These are phyloP conservation scores for Hipparchia semele DNA, from an alignment of 2,888 invertebrate genomes.

Conservation along the genomic window DNA sequence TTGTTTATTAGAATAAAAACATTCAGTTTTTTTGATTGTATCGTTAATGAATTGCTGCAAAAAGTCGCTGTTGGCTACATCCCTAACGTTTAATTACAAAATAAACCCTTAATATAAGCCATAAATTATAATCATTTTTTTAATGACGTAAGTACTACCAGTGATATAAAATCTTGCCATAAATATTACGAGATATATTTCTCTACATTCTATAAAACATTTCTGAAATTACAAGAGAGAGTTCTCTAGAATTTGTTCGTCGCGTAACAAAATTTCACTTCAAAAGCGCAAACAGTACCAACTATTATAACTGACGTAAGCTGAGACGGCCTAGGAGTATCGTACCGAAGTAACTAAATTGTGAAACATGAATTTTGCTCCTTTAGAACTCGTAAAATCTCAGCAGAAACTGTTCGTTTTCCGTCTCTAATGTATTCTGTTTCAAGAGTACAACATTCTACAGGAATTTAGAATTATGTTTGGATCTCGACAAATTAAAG, in stretches of 20 bases:
- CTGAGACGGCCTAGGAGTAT: background rate
- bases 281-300: slow-evolving; percentile 3
- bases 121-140: no score
- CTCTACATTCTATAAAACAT: background rate
- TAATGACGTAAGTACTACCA: no score
- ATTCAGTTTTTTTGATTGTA: no score
- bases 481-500: background rate
- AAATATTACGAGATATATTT: background rate
- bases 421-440: background rate
- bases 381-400: slow-evolving; percentile 1
- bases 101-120: no score
- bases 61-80: no score
- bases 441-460: background rate
- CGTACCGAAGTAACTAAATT: background rate
- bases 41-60: no score
- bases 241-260: slow-evolving; percentile 1
- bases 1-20: no score
- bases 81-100: no score
- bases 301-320: background rate
- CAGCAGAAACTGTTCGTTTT: background rate
- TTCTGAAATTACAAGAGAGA: background rate
- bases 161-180: no score
- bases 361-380: background rate
- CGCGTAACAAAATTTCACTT: background rate
- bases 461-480: background rate